Evolutionary conservation across 2,113 vertebrate species (phyloP), one percentile per base, ranked within the genome.

Genomic region (Mohoua ochrocephala): DNA sequence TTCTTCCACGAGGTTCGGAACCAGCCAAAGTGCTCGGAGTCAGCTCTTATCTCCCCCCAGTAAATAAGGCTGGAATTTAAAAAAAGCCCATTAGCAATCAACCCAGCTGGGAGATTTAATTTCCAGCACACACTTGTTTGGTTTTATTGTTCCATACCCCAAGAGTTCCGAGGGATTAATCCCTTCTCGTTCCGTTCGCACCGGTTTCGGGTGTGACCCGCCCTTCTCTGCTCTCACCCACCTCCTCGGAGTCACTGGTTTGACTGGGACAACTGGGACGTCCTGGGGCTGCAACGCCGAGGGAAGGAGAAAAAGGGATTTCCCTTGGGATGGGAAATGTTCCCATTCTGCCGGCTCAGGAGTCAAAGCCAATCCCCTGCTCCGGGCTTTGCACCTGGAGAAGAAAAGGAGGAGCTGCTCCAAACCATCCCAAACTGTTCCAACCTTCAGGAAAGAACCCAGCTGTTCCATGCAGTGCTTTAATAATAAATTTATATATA

Each of bases 41-140:
- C 84, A 79, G 95, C 96, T 97, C 95, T 97, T 78, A 95, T 92
- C 95, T 88, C 93, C 91, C 91, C 91, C 76, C 93, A 77, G 95
- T 93, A 98, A 98, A 97, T 97, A 97, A 95, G 95, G 91, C n/a
- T 92, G 95, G 85, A 94, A 92, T 96, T 95, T 91, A 93, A 95
- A 95, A 95, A 93, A 96, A 95, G 50, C 82, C 91, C 94, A 97
- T 97, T 97, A 97, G 94, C 97, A 95, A 82, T 91, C 96, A 93
- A 89, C 73, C 87, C 33, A 3, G 77, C 78, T 95, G 81, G 87
- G 95, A 97, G 94, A 87, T 96, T 97, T 96, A 95, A 96, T 96
- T 97, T 96, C 92, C 89, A 95, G 94, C 85, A 87, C 84, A 76
- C 35, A n/a, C 56, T 71, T 57, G 52, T 76, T 95, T 70, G 80